A percentile compares a stretch with the other conserved stretches of the same genome.
phyloP scores from a whole-genome alignment of 1,140 invertebrate genomes.

The Drosophila ohnishii region DNA sequence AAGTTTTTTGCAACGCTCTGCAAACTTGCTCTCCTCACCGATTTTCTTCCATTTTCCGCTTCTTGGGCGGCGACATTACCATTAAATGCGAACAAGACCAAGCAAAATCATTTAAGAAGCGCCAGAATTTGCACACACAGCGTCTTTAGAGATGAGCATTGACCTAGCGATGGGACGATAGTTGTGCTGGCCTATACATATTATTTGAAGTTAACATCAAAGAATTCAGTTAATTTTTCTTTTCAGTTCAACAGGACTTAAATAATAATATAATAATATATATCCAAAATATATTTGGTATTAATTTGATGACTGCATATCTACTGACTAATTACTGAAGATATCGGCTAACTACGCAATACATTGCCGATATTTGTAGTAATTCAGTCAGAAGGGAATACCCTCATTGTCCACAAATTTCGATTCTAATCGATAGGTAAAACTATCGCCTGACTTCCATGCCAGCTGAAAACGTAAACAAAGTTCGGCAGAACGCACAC shows the following conservation, averaged over 20 bases:
- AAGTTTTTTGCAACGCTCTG: too few relatives aligned
- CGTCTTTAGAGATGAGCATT: neutral
- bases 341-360: too few relatives aligned
- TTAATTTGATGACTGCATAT: too few relatives aligned
- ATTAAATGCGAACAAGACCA: too few relatives aligned
- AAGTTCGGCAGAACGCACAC: conserved; percentile 40
- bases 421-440: neutral
- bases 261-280: neutral
- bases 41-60: neutral
- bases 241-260: neutral
- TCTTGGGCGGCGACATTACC: neutral
- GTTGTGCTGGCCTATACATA: neutral
- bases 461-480: conserved; percentile 29
- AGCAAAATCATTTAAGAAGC: neutral
- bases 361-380: too few relatives aligned
- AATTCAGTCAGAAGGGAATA: too few relatives aligned
- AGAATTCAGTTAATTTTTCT: neutral
- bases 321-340: too few relatives aligned
- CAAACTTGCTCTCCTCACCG: neutral
- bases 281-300: too few relatives aligned
- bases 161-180: neutral
- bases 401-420: too few relatives aligned
- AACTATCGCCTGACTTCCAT: neutral
- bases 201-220: neutral
- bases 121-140: neutral